A percentile compares a stretch with the other conserved stretches of the same genome.
Evolutionary conservation across 2,888 invertebrate genomes (phyloP).

Genomic region (Heteropelma amictum): DNA sequence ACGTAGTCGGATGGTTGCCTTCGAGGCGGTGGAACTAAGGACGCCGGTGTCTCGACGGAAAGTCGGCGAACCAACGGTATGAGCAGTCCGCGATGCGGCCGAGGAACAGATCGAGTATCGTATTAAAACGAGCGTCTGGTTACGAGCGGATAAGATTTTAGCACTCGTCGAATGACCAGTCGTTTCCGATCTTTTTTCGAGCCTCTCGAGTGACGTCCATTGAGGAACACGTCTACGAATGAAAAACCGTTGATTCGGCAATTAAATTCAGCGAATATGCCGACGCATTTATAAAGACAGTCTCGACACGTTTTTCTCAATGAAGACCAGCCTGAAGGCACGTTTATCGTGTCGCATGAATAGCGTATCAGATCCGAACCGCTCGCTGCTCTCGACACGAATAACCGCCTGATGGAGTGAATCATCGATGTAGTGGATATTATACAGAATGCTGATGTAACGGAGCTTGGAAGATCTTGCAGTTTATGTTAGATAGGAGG

Average conservation of each 20-base stretch:
- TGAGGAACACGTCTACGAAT: too few species aligned
- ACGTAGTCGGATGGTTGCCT: slow-evolving; percentile 49
- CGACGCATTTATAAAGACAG: too few species aligned
- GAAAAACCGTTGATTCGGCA: too few species aligned
- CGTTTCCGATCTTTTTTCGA: too few species aligned
- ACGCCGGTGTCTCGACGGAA: slow-evolving; percentile 35
- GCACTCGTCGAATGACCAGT: too few species aligned
- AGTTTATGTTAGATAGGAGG: slow-evolving; percentile 24
- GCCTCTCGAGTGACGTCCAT: too few species aligned
- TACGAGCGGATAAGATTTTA: slow-evolving; percentile 37
- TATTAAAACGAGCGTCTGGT: slow-evolving; percentile 6
- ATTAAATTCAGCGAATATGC: too few species aligned
- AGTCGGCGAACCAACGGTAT: slow-evolving; percentile 34
- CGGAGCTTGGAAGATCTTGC: slow-evolving; percentile 34
- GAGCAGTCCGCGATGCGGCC: background rate
- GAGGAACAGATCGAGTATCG: slow-evolving; percentile 9
- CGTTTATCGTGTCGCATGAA: background rate
- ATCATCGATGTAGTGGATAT: slow-evolving; percentile 46
- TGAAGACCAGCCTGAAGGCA: background rate
- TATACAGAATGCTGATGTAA: slow-evolving; percentile 38
- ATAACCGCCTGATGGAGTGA: slow-evolving; percentile 31
- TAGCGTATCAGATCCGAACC: background rate
- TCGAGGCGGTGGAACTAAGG: slow-evolving; percentile 19
- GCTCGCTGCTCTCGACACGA: slow-evolving; percentile 9
- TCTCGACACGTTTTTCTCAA: too few species aligned